Evolutionary conservation across 2,113 vertebrate species (phyloP).

Genomic region (Corythaeola cristata): DNA sequence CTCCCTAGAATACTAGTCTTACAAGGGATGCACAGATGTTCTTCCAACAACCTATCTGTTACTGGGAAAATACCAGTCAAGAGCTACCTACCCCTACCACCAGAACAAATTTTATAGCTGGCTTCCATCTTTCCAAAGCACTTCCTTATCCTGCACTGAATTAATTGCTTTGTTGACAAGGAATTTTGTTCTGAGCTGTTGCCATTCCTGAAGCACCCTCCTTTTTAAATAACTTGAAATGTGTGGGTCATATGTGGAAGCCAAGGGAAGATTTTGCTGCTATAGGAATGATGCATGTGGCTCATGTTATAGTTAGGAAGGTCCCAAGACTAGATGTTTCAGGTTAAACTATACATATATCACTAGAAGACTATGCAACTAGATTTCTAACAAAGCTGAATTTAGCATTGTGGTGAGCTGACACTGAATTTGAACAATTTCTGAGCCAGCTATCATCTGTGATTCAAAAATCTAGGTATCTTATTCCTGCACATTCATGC

Average conservation of each 20-base stretch:
- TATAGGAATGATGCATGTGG: neutral
- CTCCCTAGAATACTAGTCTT: neutral
- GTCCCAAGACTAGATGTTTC: neutral
- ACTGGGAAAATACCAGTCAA: neutral
- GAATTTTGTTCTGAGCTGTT: neutral
- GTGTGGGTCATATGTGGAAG: neutral
- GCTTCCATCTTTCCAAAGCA: neutral
- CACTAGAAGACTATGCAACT: neutral
- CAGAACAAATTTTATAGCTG: neutral
- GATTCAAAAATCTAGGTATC: neutral
- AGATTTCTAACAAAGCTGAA: neutral
- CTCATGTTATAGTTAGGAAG: neutral
- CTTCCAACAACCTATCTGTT: neutral
- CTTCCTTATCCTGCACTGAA: neutral
- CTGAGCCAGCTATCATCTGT: neutral
- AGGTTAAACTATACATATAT: neutral
- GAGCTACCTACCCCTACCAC: neutral
- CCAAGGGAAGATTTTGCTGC: neutral
- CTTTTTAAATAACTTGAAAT: neutral
- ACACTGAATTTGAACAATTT: neutral
- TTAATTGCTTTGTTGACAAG: neutral
- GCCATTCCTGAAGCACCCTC: fast-evolving
- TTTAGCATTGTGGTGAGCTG: neutral
- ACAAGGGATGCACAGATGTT: neutral
- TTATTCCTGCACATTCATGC: neutral